A percentile compares a stretch with the other conserved stretches of the same genome.
Evolutionary conservation across 2,888 invertebrate species (phyloP).

Genomic region (Leptopilina drosophilae): DNA sequence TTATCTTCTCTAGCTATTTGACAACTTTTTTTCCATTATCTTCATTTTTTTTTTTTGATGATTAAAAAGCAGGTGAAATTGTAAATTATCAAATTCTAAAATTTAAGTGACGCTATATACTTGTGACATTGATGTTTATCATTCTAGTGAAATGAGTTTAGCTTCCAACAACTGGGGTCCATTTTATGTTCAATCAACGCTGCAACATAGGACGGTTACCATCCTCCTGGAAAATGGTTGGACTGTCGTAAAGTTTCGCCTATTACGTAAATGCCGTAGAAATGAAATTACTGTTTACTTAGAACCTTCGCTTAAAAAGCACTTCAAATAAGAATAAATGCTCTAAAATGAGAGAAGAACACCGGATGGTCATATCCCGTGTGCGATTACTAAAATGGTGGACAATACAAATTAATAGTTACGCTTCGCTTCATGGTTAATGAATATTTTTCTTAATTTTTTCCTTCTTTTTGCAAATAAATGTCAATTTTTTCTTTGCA

Average conservation of each 20-base stretch:
- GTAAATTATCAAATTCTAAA: background rate
- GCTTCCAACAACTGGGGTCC: constrained; percentile 5
- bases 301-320: constrained; percentile 19
- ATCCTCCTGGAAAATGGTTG: constrained; percentile 12
- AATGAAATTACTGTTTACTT: constrained; percentile 41
- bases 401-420: constrained; percentile 16
- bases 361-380: background rate
- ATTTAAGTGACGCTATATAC: background rate
- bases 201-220: background rate
- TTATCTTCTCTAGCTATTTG: too few species aligned
- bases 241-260: constrained; percentile 38
- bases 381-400: constrained; percentile 1
- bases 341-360: background rate
- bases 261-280: constrained; percentile 35
- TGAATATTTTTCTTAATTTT: too few species aligned
- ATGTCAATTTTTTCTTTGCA: too few species aligned
- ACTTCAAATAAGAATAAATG: constrained; percentile 3
- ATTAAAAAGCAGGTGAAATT: too few species aligned
- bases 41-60: too few species aligned
- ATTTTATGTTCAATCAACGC: constrained; percentile 29
- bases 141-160: constrained; percentile 11
- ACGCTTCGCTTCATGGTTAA: too few species aligned
- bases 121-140: constrained; percentile 20
- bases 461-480: too few species aligned
- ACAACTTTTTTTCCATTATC: too few species aligned